Evolutionary conservation across 2,113 vertebrate species (phyloP).

Genomic region (Cavia porcellus): DNA sequence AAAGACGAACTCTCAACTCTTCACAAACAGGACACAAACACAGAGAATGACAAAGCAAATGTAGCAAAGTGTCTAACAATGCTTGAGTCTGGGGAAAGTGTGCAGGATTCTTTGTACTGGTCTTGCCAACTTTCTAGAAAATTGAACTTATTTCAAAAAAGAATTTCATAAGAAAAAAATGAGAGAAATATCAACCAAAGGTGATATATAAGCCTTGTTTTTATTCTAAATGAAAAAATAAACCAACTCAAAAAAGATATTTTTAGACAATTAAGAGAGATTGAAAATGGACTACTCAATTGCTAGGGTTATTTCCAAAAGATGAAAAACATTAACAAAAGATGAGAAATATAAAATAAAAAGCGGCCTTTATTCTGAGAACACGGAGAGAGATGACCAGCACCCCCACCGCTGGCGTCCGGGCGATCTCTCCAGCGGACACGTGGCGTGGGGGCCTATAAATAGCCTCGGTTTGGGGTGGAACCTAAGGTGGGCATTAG

Average conservation of each 20-base stretch:
- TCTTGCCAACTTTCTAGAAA: not conserved
- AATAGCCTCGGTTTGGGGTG: too few relatives aligned
- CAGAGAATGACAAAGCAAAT: not conserved
- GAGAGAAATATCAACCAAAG: not conserved
- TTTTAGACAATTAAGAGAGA: not conserved
- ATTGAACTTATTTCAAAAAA: not conserved
- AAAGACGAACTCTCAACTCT: not conserved
- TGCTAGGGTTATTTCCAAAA: too few relatives aligned
- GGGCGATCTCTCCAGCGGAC: too few relatives aligned
- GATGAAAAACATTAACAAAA: too few relatives aligned
- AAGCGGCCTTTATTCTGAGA: too few relatives aligned
- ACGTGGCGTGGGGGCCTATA: too few relatives aligned
- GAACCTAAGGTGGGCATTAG: too few relatives aligned
- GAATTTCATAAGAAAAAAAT: not conserved
- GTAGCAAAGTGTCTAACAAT: not conserved
- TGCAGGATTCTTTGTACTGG: not conserved
- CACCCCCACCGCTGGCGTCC: too few relatives aligned
- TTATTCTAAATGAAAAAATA: not conserved
- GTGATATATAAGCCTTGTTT: not conserved
- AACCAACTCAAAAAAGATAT: not conserved
- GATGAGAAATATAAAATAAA: too few relatives aligned
- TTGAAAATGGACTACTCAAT: not conserved
- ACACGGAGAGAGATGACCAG: too few relatives aligned
- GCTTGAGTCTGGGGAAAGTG: not conserved
- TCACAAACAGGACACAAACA: not conserved